These are phyloP conservation scores for Rhyzopertha dominica DNA, from an alignment of 1,140 invertebrate species.

Conservation along the genomic window DNA sequence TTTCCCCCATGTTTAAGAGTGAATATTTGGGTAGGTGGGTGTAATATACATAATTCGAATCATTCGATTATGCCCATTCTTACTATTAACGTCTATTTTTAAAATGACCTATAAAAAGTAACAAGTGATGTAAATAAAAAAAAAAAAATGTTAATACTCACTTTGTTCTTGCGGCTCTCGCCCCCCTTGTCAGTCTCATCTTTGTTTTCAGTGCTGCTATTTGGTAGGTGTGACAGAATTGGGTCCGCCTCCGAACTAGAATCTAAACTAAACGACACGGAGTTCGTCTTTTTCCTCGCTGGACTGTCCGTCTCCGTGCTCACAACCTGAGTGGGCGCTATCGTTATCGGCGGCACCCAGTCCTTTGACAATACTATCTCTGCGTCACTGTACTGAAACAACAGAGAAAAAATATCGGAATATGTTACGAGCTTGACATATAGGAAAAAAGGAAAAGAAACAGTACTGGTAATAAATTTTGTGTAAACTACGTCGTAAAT, in stretches of 20 bases:
- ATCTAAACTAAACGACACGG: slow-evolving; percentile 69
- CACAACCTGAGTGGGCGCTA: slow-evolving; percentile 59
- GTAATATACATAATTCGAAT: too few relatives aligned
- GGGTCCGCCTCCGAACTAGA: slow-evolving; percentile 49
- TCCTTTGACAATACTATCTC: slow-evolving; percentile 78
- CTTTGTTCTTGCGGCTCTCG: slow-evolving; percentile 62
- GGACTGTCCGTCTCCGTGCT: slow-evolving; percentile 47
- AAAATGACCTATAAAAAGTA: too few relatives aligned
- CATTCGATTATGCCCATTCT: too few relatives aligned
- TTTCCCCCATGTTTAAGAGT: too few relatives aligned
- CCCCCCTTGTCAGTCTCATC: slow-evolving; percentile 50
- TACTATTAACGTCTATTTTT: too few relatives aligned
- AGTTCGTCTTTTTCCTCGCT: slow-evolving; percentile 64
- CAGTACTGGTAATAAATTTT: too few relatives aligned
- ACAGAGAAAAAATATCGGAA: slow-evolving; percentile 27
- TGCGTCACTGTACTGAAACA: slow-evolving; percentile 65
- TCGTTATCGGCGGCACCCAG: slow-evolving; percentile 75
- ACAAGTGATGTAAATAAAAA: too few relatives aligned
- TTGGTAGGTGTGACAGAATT: slow-evolving; percentile 24
- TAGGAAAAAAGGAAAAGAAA: too few relatives aligned
- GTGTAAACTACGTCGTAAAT: too few relatives aligned
- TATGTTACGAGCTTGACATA: too few relatives aligned
- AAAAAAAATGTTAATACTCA: slow-evolving; percentile 33
- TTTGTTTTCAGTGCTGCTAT: slow-evolving; percentile 43
- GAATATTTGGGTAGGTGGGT: too few relatives aligned